phyloP scores from a whole-genome alignment of 2,113 vertebrate species.

The Chionodraco myersi region DNA sequence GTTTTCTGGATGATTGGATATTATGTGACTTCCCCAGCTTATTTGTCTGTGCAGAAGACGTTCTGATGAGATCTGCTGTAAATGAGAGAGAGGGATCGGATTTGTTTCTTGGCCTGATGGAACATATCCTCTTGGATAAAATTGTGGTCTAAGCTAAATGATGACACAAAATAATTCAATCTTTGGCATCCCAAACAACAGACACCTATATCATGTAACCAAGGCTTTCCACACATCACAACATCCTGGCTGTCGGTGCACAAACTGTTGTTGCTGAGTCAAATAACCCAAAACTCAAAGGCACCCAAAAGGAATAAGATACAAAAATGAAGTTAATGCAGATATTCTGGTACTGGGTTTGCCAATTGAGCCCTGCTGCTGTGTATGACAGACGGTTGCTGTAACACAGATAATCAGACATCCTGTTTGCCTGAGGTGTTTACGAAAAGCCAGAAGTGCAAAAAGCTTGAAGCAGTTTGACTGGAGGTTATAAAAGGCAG shows the following conservation, averaged over 20 bases:
- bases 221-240: conserved; percentile 1
- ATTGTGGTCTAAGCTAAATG: neutral
- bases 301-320: neutral
- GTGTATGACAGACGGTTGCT: conserved; percentile 15
- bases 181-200: neutral
- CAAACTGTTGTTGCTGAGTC: neutral
- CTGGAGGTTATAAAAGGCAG: conserved; percentile 20
- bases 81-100: neutral
- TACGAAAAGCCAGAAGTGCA: conserved; percentile 23
- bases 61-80: neutral
- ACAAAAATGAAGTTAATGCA: neutral
- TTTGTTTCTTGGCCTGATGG: neutral
- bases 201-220: conserved; percentile 8
- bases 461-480: conserved; percentile 9
- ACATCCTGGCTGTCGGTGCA: neutral
- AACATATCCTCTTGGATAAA: conserved; percentile 1
- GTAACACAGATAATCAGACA: conserved; percentile 19
- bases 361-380: neutral
- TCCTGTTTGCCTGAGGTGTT: conserved; percentile 32
- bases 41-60: neutral
- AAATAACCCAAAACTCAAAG: neutral
- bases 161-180: neutral
- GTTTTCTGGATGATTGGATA: neutral
- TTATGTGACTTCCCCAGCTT: neutral
- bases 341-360: conserved; percentile 8